Evolutionary conservation across 2,888 invertebrate genomes (phyloP).

Genomic region (Eupithecia abbreviata): DNA sequence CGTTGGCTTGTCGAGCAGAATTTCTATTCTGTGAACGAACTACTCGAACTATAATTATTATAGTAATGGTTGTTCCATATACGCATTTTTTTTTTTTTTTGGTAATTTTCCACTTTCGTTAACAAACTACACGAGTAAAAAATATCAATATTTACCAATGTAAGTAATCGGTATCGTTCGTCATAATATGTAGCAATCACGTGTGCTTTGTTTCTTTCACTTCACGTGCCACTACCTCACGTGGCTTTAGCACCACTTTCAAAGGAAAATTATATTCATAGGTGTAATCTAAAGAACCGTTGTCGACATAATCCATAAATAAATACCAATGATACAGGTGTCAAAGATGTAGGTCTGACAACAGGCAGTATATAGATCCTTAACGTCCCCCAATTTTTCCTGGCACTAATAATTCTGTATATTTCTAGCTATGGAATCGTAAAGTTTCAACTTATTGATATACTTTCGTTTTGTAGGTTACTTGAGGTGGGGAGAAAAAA

Average conservation of each 20-base stretch:
- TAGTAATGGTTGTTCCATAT: too few relatives aligned
- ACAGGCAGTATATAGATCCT: background rate
- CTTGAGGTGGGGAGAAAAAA: background rate
- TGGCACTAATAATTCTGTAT: too few relatives aligned
- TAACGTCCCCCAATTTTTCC: background rate
- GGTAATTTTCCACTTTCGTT: background rate
- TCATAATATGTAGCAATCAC: constrained; percentile 2
- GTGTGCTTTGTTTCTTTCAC: constrained; percentile 1
- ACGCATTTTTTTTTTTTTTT: too few relatives aligned
- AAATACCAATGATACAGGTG: background rate
- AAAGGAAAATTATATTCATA: background rate
- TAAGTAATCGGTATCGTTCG: background rate
- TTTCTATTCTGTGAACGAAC: too few relatives aligned
- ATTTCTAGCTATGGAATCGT: background rate
- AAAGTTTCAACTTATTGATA: background rate
- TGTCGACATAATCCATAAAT: background rate
- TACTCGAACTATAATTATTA: too few relatives aligned
- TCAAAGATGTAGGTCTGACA: background rate
- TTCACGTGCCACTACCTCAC: background rate
- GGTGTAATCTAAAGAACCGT: background rate
- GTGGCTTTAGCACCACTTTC: background rate
- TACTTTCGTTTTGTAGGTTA: background rate
- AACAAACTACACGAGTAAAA: background rate
- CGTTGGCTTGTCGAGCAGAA: too few relatives aligned
- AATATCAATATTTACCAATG: background rate